A percentile compares a stretch with the other conserved stretches of the same genome.
Conservation (phyloP, 2,797 vertebrate species). For the Vultur gryphus region DNA sequence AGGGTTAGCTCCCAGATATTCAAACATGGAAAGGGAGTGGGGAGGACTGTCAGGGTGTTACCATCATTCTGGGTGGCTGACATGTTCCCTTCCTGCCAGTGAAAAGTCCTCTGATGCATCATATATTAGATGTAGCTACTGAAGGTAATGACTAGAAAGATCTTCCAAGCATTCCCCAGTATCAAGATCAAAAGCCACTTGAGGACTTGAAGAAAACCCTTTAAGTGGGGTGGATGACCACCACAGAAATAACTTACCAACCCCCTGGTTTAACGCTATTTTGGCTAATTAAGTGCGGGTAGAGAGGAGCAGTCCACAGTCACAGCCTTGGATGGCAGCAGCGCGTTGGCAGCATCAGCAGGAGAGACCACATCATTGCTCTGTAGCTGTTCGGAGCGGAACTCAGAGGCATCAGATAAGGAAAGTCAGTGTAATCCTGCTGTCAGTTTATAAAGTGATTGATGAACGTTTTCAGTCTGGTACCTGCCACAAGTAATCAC, state of each 20-base stretch:
- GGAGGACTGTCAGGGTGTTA: background rate
- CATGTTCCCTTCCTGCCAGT: background rate
- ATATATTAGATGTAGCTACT: rapidly evolving
- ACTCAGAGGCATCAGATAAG: background rate
- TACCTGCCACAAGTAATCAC: background rate
- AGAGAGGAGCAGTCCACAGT: background rate
- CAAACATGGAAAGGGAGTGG: background rate
- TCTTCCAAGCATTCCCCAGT: background rate
- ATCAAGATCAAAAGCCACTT: background rate
- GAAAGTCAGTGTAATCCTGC: background rate
- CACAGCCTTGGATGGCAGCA: background rate
- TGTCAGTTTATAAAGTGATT: background rate
- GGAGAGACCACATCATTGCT: background rate
- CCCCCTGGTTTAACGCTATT: background rate
- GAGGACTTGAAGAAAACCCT: background rate
- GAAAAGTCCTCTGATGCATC: background rate
- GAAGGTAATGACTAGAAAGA: background rate
- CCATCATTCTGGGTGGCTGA: background rate
- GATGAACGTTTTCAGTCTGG: background rate
- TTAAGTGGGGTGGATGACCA: background rate
- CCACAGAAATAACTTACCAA: background rate
- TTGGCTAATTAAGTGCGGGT: background rate
- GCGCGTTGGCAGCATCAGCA: background rate
- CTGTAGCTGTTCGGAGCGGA: background rate
- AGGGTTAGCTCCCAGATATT: background rate